phyloP scores from a whole-genome alignment of 2,797 vertebrate species.

The Pachyuromys duprasi region DNA sequence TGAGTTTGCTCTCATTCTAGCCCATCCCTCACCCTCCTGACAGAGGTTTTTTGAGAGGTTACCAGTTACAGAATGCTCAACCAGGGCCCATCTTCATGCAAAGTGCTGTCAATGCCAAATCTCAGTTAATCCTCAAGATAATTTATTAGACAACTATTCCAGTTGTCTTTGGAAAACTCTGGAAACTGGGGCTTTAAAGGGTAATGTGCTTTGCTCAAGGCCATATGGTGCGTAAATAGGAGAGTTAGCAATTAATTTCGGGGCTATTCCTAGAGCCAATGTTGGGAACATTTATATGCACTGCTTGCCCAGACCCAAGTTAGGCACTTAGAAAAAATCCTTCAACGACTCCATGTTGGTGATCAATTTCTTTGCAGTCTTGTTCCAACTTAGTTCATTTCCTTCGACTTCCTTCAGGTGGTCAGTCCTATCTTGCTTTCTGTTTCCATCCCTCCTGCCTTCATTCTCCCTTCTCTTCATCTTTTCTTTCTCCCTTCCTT shows the following conservation, averaged over 20 bases:
- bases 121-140: conserved; percentile 43
- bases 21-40: not conserved
- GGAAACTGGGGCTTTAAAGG: conserved; percentile 20
- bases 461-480: not conserved
- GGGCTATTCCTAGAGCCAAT: not conserved
- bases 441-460: not conserved
- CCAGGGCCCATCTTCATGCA: not conserved
- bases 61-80: not conserved
- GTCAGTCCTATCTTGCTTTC: not conserved
- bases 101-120: not conserved
- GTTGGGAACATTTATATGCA: not conserved
- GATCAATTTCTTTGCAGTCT: conserved; percentile 14
- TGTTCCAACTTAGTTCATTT: conserved; percentile 20
- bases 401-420: not conserved
- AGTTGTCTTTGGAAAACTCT: conserved; percentile 17
- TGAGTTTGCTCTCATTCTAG: not conserved
- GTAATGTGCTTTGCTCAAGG: conserved; percentile 28
- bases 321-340: not conserved
- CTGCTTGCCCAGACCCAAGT: not conserved
- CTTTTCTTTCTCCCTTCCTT: not conserved
- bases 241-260: conserved; percentile 41
- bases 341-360: not conserved
- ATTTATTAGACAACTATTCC: not conserved
- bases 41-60: not conserved
- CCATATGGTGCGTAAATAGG: conserved; percentile 11